Evolutionary conservation across 2,888 invertebrate genomes (phyloP), one percentile per base, ranked within the genome.

Genomic region (Timandra comae): DNA sequence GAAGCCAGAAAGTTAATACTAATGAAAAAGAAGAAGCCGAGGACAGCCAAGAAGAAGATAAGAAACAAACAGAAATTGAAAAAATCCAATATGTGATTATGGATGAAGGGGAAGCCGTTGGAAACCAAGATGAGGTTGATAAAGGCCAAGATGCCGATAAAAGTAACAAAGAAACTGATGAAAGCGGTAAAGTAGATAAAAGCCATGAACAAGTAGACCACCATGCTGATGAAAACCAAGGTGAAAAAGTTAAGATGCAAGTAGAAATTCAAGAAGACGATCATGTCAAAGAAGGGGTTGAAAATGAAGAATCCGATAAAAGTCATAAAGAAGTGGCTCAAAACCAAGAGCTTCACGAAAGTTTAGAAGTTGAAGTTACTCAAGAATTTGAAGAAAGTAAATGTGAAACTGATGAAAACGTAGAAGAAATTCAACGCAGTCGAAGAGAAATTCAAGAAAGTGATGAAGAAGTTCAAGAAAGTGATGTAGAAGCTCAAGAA

Each of bases 341-440:
- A n/a, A n/a, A n/a, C n/a, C n/a, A n/a, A n/a, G 25, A 29, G 25
- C 19, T 19, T 30, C 29, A 38, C 21, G 31, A 40, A 12, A 25
- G 32, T 26, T 12, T 39, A 25, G 33, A 32, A 21, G 29, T 35
- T 7, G 21, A 21, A 8, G 7, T 3, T 8, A 21, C 21, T 21
- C 12, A 23, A 33, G 21, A 42, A 30, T 29, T 27, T 25, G 30
- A 46, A 24, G 37, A 36, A 37, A 34, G 33, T 3, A 30, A 41
- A 23, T 30, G 36, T 29, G 29, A 38, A 30, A 30, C 25, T 11
- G 21, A 38, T 10, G 33, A 33, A 19, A 27, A 33, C 4, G 12
- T 22, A 13, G 33, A 32, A 25, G 24, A 22, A 7, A 25, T 31
- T 25, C 20, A 28, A 3, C 37, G 34, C 10, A 33, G 29, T 37